These are phyloP conservation scores for Pasiphila rectangulata DNA, from an alignment of 2,888 invertebrate species.

Conservation along the genomic window DNA sequence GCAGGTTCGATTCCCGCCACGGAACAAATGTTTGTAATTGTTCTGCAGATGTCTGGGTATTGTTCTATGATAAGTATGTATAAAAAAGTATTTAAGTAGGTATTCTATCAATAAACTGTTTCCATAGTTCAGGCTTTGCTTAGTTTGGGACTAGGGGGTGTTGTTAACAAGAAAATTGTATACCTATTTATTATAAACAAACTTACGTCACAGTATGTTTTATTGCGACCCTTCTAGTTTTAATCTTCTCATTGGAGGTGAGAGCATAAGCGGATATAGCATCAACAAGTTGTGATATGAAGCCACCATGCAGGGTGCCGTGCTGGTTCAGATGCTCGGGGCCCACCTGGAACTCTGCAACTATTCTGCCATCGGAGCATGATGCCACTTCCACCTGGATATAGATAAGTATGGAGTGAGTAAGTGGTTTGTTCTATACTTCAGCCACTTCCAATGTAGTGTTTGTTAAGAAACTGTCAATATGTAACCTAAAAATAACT, in stretches of 20 bases:
- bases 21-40: too few relatives aligned
- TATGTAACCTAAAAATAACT: too few relatives aligned
- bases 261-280: constrained; percentile 89
- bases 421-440: too few relatives aligned
- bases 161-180: background rate
- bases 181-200: background rate
- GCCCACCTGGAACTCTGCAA: constrained; percentile 87
- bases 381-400: constrained; percentile 61
- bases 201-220: constrained; percentile 90
- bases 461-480: too few relatives aligned
- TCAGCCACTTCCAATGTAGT: too few relatives aligned
- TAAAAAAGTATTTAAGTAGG: too few relatives aligned
- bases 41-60: too few relatives aligned
- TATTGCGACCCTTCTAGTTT: constrained; percentile 88
- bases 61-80: too few relatives aligned
- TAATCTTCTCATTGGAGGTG: constrained; percentile 81
- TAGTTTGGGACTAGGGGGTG: too few relatives aligned
- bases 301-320: constrained; percentile 92
- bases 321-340: constrained; percentile 87
- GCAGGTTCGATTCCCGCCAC: too few relatives aligned
- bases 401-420: too few relatives aligned
- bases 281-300: constrained; percentile 88
- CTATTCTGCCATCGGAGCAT: constrained; percentile 86
- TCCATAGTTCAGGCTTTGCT: background rate
- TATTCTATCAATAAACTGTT: too few relatives aligned